Base-by-base conservation (phyloP, 1,140 invertebrate genomes). In the Drosophila asahinai region DNA sequence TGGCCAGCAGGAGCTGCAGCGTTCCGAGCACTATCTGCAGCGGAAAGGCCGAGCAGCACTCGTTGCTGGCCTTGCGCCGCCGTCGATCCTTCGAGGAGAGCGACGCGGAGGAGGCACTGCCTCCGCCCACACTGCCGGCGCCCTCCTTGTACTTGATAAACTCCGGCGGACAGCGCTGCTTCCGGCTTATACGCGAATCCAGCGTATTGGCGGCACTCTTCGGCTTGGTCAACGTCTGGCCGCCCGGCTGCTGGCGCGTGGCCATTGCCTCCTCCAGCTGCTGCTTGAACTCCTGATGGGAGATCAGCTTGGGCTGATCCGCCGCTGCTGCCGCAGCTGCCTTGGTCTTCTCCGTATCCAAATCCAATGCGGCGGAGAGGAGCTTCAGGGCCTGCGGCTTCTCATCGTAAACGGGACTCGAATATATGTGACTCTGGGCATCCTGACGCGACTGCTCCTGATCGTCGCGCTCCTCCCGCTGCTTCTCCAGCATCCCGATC, bases 361-460 rank as follows among this genome's bases (percentile, higher is more conserved):
- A 25, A 30, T 83, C 48, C 25, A 76, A 6, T 3, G 66, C 75
- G 12, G 76, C 83, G 14, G 73, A 62, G 4, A 92, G 38, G 40
- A 92, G 58, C 27, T 91, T 92, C 11, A 92, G 7, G 0, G 83
- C 54, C 22, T 59, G 72, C 14, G 86, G 91, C 55, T 91, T 92
- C 51, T 92, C 77, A 72, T 92, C 91, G 38, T 92, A 92, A 4
- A 92, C 91, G 30, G 91, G 91, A 86, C 91, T 92, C 49, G 89
- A 91, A 77, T 92, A 92, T 17, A 92, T 92, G 61, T 92, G 91
- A 86, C 90, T 92, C 58, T 92, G 91, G 59, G 84, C 84, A 83
- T 92, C 91, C 42, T 89, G 79, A 0, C 81, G 91, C 11, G 62
- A 54, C 45, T 72, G 65, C 8, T 79, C 77, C 27, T 61, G 52